Evolutionary conservation across 2,888 invertebrate genomes (phyloP), one percentile per base, ranked within the genome.

Genomic region (Drosophila incognita): DNA sequence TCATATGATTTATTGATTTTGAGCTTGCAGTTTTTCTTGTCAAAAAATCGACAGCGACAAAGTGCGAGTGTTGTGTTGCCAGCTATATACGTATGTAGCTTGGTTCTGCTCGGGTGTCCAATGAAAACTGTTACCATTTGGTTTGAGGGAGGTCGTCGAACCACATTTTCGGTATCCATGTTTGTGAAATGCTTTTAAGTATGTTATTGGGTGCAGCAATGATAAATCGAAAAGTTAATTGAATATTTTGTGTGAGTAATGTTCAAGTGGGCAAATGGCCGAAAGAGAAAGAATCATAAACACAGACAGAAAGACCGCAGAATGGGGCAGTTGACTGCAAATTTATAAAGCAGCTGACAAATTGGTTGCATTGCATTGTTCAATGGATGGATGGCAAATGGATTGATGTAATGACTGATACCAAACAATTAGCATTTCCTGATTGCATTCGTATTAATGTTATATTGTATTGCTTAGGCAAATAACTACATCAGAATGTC

Each of bases 1-100:
- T 53, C 64, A 42, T 40, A 88, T 85, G 84, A 85, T 85, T 87
- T 85, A 85, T 85, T 85, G 84, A 85, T 87, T 87, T 87, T 60
- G 74, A 72, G 81, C 4, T 67, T 82, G 76, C 88, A 82, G 76
- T 87, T 83, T 87, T 87, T 79, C 76, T 79, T 79, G 78, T 80
- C 81, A 80, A 80, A 80, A 76, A 70, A 69, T 75, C 77, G 82
- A 87, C 62, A 71, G 72, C 64, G 57, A 59, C 72, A 67, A 64
- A 68, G 61, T 71, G 51, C 52, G 68, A 73, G 61, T 51, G 33
- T 56, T 78, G 53, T 27, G 51, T 31, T 70, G 64, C 48, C 65
- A 67, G 54, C 56, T 76, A 58, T 74, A 6, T 66, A n/a, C n/a
- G n/a, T n/a, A n/a, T n/a, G n/a, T n/a, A 59, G 58, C 52, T 42